Conservation (phyloP, 2,888 invertebrate species). For the Erebia epiphron region DNA sequence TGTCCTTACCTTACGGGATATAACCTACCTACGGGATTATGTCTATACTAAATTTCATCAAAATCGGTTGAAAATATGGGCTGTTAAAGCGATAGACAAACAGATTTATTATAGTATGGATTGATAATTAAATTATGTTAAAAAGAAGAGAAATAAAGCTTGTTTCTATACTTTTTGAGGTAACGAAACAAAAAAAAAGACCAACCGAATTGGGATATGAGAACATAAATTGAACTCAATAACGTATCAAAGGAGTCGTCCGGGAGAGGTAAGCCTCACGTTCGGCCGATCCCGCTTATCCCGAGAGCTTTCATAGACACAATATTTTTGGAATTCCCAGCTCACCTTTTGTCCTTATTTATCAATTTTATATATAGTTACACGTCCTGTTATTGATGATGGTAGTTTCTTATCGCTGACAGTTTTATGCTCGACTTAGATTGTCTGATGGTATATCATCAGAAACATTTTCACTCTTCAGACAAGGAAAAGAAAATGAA, state of each 20-base stretch:
- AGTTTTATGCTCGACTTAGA: not conserved
- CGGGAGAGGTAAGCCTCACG: slow-evolving; percentile 52
- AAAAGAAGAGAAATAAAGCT: not conserved
- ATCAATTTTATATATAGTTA: slow-evolving; percentile 15
- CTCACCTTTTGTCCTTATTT: slow-evolving; percentile 42
- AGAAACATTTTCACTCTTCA: no score
- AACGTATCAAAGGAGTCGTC: slow-evolving; percentile 70
- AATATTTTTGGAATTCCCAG: slow-evolving; percentile 46
- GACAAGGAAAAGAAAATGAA: no score
- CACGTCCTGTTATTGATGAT: not conserved
- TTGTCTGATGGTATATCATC: not conserved
- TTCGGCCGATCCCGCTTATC: slow-evolving; percentile 58
- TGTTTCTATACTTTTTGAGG: slow-evolving; percentile 2
- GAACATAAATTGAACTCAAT: slow-evolving; percentile 65
- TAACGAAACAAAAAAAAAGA: slow-evolving; percentile 16
- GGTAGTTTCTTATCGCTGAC: not conserved
- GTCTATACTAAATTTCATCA: no score
- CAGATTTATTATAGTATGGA: no score
- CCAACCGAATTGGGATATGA: slow-evolving; percentile 15
- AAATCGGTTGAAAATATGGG: no score
- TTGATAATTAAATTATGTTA: no score
- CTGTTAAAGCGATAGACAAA: no score
- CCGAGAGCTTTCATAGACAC: slow-evolving; percentile 54
- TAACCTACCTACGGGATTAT: no score
- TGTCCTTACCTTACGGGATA: no score